A percentile compares a stretch with the other conserved stretches of the same genome.
phyloP scores from a whole-genome alignment of 2,888 invertebrate genomes.

The Arenicola marina region DNA sequence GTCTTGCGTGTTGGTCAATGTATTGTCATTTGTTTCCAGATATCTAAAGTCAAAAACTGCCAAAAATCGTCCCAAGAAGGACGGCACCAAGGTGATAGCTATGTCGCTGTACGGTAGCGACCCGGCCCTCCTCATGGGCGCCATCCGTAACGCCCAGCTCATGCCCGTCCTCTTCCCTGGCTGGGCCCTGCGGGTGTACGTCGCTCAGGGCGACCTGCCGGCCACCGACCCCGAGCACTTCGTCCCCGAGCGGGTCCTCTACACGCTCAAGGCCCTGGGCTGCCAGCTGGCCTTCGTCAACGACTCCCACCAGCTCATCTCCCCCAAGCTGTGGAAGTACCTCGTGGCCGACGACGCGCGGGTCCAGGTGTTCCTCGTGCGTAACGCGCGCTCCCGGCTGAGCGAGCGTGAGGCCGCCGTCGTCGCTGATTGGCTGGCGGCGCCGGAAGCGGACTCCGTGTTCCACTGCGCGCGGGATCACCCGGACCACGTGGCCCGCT shows the following conservation, averaged over 20 bases:
- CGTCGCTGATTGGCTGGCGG: constrained; percentile 7
- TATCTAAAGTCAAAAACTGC: no score
- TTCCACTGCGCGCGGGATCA: constrained; percentile 24
- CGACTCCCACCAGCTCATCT: not conserved
- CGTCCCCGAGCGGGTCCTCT: constrained; percentile 16
- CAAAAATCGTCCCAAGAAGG: no score
- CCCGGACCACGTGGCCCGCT: not conserved
- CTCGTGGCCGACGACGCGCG: constrained; percentile 11
- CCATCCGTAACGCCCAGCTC: constrained; percentile 15
- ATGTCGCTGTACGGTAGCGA: constrained; percentile 23
- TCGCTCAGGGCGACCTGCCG: not conserved
- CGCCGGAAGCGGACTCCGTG: not conserved
- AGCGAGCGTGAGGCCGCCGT: constrained; percentile 13
- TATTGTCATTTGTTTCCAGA: no score
- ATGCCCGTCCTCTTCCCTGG: constrained; percentile 2
- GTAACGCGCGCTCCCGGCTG: constrained; percentile 9
- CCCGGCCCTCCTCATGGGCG: constrained; percentile 3
- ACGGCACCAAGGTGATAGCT: constrained; percentile 15
- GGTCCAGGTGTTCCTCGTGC: constrained; percentile 13
- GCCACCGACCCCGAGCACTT: not conserved
- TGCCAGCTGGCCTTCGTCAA: constrained; percentile 10
- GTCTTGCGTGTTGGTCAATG: no score
- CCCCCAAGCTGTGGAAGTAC: constrained; percentile 13
- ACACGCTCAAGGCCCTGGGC: constrained; percentile 9
- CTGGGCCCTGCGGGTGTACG: not conserved